Evolutionary conservation across 2,888 invertebrate genomes (phyloP).

Genomic region (Cyclophora punctaria): DNA sequence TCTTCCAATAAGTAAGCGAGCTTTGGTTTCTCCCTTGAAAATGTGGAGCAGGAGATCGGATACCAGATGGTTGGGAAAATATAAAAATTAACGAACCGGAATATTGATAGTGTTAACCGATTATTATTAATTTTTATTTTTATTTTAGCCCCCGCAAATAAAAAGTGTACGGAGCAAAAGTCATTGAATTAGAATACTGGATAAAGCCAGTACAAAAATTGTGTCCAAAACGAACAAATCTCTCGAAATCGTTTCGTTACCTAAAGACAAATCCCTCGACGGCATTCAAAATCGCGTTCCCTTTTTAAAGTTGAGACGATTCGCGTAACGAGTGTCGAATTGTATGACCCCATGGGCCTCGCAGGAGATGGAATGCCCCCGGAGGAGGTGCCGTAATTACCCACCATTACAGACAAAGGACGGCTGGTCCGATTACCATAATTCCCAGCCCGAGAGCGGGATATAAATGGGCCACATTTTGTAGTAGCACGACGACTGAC

Average conservation of each 20-base stretch:
- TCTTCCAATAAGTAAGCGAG: slow-evolving; percentile 64
- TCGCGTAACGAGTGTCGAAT: slow-evolving; percentile 73
- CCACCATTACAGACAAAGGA: slow-evolving; percentile 74
- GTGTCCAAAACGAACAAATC: slow-evolving; percentile 14
- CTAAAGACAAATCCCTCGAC: slow-evolving; percentile 55
- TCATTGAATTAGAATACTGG: too few species aligned
- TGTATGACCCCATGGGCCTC: slow-evolving; percentile 54
- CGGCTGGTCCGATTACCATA: slow-evolving; percentile 73
- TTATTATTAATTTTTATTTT: slow-evolving; percentile 42
- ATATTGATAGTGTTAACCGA: slow-evolving; percentile 54
- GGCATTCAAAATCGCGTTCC: slow-evolving; percentile 67
- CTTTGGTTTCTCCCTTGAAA: slow-evolving; percentile 47
- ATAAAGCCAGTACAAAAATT: too few species aligned
- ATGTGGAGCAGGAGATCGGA: slow-evolving; percentile 43
- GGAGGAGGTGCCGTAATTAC: slow-evolving; percentile 71
- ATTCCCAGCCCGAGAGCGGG: slow-evolving; percentile 67
- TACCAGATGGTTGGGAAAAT: slow-evolving; percentile 63
- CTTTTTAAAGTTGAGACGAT: slow-evolving; percentile 73
- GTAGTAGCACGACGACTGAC: slow-evolving; percentile 71
- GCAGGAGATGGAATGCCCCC: slow-evolving; percentile 61
- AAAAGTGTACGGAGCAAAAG: too few species aligned
- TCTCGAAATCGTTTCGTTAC: slow-evolving; percentile 45
- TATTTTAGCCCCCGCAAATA: too few species aligned
- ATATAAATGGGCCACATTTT: slow-evolving; percentile 73
- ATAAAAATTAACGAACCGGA: slow-evolving; percentile 63